phyloP scores from a whole-genome alignment of 2,888 invertebrate species.

The Belgica antarctica region DNA sequence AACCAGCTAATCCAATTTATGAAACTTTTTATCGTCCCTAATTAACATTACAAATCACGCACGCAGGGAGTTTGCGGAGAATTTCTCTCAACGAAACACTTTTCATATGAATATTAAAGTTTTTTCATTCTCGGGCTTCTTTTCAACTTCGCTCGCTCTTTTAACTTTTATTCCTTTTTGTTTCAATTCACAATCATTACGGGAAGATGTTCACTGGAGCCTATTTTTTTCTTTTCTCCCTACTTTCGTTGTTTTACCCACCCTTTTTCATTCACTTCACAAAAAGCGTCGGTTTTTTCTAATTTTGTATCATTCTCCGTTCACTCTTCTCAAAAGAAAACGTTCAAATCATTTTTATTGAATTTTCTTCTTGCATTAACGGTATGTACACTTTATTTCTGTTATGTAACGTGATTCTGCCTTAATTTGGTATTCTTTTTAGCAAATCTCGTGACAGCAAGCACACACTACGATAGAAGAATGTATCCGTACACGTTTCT shows the following conservation, averaged over 20 bases:
- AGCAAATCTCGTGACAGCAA: neutral
- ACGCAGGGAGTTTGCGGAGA: neutral
- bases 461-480: neutral
- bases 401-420: constrained; percentile 11
- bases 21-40: neutral
- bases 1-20: neutral
- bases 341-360: neutral
- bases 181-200: neutral
- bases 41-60: constrained; percentile 5
- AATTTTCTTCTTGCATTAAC: neutral
- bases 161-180: neutral
- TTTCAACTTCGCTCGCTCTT: too few species aligned
- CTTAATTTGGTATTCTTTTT: too few species aligned
- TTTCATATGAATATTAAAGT: neutral
- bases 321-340: neutral
- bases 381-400: neutral
- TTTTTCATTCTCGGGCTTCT: neutral
- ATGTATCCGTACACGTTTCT: neutral
- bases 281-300: neutral
- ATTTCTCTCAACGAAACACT: neutral
- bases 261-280: neutral
- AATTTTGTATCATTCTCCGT: neutral
- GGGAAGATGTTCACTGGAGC: neutral
- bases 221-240: neutral
- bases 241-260: neutral